phyloP scores from a whole-genome alignment of 2,888 invertebrate species.

The Alloscopus bannaensis region DNA sequence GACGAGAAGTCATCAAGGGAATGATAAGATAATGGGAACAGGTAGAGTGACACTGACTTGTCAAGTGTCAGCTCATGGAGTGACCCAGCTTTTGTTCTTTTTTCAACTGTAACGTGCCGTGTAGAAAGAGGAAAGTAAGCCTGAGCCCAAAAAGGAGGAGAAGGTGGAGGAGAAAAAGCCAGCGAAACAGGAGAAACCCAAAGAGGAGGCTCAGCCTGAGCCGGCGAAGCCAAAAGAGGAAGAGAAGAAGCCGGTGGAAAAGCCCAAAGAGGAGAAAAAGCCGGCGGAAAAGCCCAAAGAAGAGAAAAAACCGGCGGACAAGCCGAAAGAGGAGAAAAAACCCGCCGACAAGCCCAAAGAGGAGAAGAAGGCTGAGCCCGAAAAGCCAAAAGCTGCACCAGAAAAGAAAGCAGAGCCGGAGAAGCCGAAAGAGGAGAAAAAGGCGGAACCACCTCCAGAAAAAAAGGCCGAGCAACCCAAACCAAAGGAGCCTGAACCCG shows the following conservation, averaged over 20 bases:
- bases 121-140: too few relatives aligned
- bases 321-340: slow-evolving; percentile 73
- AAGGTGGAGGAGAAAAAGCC: slow-evolving; percentile 75
- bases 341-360: too few relatives aligned
- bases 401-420: slow-evolving; percentile 65
- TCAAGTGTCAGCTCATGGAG: too few relatives aligned
- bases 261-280: slow-evolving; percentile 72
- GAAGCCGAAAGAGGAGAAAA: slow-evolving; percentile 64
- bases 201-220: too few relatives aligned
- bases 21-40: too few relatives aligned
- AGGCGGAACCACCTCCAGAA: slow-evolving; percentile 74
- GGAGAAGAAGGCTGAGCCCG: slow-evolving; percentile 60
- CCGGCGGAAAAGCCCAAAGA: slow-evolving; percentile 78
- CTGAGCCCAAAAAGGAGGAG: slow-evolving; percentile 63
- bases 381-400: slow-evolving; percentile 60
- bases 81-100: too few relatives aligned
- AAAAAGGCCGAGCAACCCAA: slow-evolving; percentile 72
- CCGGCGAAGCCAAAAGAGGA: slow-evolving; percentile 27
- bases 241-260: slow-evolving; percentile 28
- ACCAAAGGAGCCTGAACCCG: slow-evolving; percentile 47
- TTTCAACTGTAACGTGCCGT: too few relatives aligned
- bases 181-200: slow-evolving; percentile 64
- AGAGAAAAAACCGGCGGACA: slow-evolving; percentile 75
- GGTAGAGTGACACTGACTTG: too few relatives aligned
- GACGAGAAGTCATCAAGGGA: too few relatives aligned